Base-by-base conservation (phyloP, 2,797 vertebrate species). In the Lates japonicus region DNA sequence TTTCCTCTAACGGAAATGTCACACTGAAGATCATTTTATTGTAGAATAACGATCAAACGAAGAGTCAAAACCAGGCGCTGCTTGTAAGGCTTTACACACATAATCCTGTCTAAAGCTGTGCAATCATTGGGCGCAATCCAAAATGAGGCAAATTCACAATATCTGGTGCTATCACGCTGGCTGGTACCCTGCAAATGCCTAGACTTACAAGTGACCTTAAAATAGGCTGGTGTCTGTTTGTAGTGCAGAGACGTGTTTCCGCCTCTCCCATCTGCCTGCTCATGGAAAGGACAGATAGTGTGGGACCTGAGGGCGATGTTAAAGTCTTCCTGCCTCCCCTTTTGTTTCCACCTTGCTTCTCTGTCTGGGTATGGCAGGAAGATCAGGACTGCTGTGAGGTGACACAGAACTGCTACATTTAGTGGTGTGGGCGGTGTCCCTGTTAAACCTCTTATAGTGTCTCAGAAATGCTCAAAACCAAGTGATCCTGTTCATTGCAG, bases 271-370 rank as follows among this genome's bases (percentile, higher is more conserved):
- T 95, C 93, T 95, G 94, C 88, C 85, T 84, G 91, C 90, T 95
- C 93, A 95, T 95, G 95, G 96, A 96, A 96, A 94, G 92, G 91
- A 92, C 93, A 93, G 95, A 95, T 95, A 96, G 92, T 85, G 94
- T 87, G 88, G 92, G 92, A 91, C 91, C 93, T 90, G 90, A 90
- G 93, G 94, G 94, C 87, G 90, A 93, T 88, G 87, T 87, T 88
- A 84, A 90, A 91, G 91, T 94, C 91, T 94, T 93, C 90, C 93
- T 93, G 90, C 92, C 80, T 88, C 80, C 79, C 87, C 83, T 91
- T 90, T 91, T 81, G 88, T 93, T 90, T 93, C 87, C 89, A 89
- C 91, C 91, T 91, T 87, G 85, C 87, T 68, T 81, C 80, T 90
- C 79, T 70, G 85, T 91, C 89, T 91, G 88, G 86, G 76, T 88